Conservation (phyloP, 2,888 invertebrate genomes). For the Acanthacorydalis orientalis region DNA sequence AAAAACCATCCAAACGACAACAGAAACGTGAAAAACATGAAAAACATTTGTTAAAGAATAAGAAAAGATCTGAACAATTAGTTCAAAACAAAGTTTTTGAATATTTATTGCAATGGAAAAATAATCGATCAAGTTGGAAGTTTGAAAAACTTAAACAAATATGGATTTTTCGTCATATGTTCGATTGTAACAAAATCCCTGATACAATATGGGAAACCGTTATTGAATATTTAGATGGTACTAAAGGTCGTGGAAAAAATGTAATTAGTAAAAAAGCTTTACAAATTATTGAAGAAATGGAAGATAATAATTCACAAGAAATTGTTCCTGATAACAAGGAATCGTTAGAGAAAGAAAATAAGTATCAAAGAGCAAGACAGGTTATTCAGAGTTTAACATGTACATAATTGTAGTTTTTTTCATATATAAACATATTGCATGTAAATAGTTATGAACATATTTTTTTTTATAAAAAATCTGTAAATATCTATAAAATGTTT, state of each 20-base stretch:
- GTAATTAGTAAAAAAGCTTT: conserved; percentile 44
- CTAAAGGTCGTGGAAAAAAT: conserved; percentile 47
- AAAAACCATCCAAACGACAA: conserved; percentile 39
- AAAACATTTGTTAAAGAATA: conserved; percentile 35
- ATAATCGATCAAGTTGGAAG: conserved; percentile 54
- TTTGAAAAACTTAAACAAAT: conserved; percentile 63
- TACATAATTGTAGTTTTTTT: no score
- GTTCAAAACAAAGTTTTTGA: conserved; percentile 42
- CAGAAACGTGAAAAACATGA: conserved; percentile 45
- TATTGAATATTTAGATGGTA: conserved; percentile 53
- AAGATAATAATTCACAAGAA: conserved; percentile 22
- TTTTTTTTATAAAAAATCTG: no score
- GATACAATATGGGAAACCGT: conserved; percentile 44
- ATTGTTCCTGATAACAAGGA: conserved; percentile 11
- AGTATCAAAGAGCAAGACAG: conserved; percentile 39
- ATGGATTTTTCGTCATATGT: conserved; percentile 56
- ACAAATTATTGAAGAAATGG: conserved; percentile 43
- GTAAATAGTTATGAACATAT: no score
- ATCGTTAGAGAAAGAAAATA: conserved; percentile 22
- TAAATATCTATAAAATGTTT: no score
- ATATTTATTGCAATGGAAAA: conserved; percentile 59
- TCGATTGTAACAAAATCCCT: conserved; percentile 39
- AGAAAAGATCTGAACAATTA: conserved; percentile 32
- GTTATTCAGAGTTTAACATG: conserved; percentile 46
- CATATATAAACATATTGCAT: no score